Evolutionary conservation across 1,140 invertebrate species (phyloP), one percentile per base, ranked within the genome.

Genomic region (Neuroterus valhalla): DNA sequence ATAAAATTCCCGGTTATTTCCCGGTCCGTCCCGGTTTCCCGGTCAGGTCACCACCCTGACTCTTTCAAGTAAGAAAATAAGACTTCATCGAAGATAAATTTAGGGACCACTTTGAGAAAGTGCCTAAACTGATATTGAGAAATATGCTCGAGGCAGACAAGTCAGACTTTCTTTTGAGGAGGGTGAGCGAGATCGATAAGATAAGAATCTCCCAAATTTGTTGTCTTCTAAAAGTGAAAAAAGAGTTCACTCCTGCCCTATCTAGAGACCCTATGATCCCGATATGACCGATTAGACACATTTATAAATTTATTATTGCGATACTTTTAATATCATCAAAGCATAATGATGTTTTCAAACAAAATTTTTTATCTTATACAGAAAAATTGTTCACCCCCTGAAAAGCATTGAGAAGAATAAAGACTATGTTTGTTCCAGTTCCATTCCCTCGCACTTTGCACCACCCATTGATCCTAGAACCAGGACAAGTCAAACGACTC

Each of bases 361-460:
- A 38, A 8, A 38, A 38, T 38, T 8, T 38, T 38, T 8, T 38
- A 38, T 38, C 5, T 8, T 8, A 0, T 38, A 8, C 3, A 38
- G 10, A 38, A 38, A 38, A 8, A 38, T 38, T 38, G n/a, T n/a
- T n/a, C n/a, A n/a, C n/a, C n/a, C n/a, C n/a, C n/a, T n/a, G n/a
- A n/a, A n/a, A n/a, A n/a, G n/a, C n/a, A n/a, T n/a, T 23, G 12
- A 15, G 11, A 3, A 26, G 26, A 2, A 15, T n/a, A 6, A 62
- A 31, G 4, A n/a, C 0, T 62, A 31, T 31, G 31, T 45, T 26
- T 77, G 75, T 68, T 45, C n/a, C 79, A 92, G 91, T 87, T 92
- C 92, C 75, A 91, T 91, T 78, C 89, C 91, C 68, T 90, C 91
- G 81, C 90, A 92, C 75, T 91, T 91, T 85, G 83, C 86, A 74